Evolutionary conservation across 2,888 invertebrate genomes (phyloP), one percentile per base, ranked within the genome.

Genomic region (Chelonus formosanus): DNA sequence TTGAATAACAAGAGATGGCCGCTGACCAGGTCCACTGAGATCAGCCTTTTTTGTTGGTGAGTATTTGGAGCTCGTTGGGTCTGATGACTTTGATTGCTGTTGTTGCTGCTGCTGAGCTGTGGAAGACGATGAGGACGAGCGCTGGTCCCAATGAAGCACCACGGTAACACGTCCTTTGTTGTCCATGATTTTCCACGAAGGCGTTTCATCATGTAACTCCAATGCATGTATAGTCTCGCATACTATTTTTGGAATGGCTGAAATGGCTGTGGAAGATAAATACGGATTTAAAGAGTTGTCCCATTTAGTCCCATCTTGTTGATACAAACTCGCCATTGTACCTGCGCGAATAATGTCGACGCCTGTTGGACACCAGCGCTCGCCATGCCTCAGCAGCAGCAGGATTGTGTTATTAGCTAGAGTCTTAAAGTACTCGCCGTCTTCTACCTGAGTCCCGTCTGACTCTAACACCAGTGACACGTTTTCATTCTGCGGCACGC

Each of bases 141-240:
- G 91, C 88, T 95, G 95, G 89, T 96, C 96, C 96, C 96, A 96
- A 87, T 96, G 95, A 85, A 96, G 88, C 85, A 96, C 96, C 88
- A 96, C 95, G 82, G 96, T 96, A 88, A 96, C 94, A 85, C 95
- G 92, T 85, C 96, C 96, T 89, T 95, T 95, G 90, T 95, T 95
- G 91, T 96, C 96, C 95, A 96, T 96, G 88, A 96, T 96, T 88
- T 96, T 96, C 96, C 96, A 96, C 87, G 95, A 95, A 84, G 96
- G 96, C 85, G 95, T 95, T 87, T 96, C 95, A 93, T 95, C 94
- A 88, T 95, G 95, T 85, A 96, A 88, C 87, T 96, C 95, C 88
- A 96, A 88, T 76, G 95, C 95, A 89, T 95, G 94, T 85, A 96
- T 95, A 84, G 96, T 96, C 89, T 96, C 96, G 90, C 96, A 96